phyloP scores from a whole-genome alignment of 1,140 invertebrate genomes.

The Cheumatopsyche charites region DNA sequence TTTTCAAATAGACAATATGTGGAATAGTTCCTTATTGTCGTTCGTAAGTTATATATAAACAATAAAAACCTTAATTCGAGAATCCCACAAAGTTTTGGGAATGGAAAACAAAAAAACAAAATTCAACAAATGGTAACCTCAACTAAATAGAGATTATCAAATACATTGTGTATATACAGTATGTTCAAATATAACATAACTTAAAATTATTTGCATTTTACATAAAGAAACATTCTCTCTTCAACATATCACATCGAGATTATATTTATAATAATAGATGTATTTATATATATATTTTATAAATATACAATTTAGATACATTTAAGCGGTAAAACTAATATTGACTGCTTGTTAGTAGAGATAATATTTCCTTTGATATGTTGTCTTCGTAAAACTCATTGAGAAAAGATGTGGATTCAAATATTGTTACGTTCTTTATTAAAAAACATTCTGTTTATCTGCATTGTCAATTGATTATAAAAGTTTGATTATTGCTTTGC shows the following conservation, averaged over 20 bases:
- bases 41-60: not conserved
- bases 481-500: slow-evolving; percentile 20
- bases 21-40: slow-evolving; percentile 17
- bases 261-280: slow-evolving; percentile 7
- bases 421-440: no score
- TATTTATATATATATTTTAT: not conserved
- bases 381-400: not conserved
- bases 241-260: slow-evolving; percentile 24
- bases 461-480: not conserved
- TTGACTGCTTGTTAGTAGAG: slow-evolving; percentile 19
- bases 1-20: slow-evolving; percentile 11
- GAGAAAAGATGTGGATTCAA: no score
- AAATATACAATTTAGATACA: slow-evolving; percentile 7
- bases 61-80: not conserved
- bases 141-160: not conserved
- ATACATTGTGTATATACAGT: slow-evolving; percentile 5
- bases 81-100: not conserved
- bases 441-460: no score
- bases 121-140: not conserved
- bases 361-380: slow-evolving; percentile 22
- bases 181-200: slow-evolving; percentile 13
- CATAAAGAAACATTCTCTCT: not conserved
- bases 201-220: slow-evolving; percentile 16
- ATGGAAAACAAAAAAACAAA: not conserved
- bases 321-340: slow-evolving; percentile 20